These are phyloP conservation scores for Ommatoiulus sabulosus DNA, from an alignment of 2,888 invertebrate species.

Conservation along the genomic window DNA sequence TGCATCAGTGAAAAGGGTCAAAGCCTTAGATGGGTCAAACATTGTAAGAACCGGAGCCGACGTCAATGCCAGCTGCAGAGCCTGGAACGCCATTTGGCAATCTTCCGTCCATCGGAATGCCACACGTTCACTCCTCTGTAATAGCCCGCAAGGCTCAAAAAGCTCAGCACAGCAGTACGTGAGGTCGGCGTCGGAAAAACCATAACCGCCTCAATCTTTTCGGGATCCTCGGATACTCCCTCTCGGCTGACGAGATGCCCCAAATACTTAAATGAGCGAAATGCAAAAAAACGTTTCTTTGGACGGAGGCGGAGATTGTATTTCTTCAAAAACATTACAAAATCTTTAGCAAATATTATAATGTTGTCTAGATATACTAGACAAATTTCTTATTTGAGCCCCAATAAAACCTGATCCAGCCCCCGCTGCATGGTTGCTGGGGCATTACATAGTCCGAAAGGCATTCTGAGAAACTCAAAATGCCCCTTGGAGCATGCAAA, in stretches of 20 bases:
- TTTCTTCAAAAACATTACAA: not conserved
- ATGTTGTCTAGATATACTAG: not conserved
- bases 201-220: not conserved
- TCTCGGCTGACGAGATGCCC: not conserved
- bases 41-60: not conserved
- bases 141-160: not conserved
- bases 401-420: not conserved
- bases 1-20: not conserved
- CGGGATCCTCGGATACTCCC: not conserved
- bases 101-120: not conserved
- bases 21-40: not conserved
- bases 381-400: not conserved
- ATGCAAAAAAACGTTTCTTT: not conserved
- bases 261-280: not conserved
- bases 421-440: conserved; percentile 16
- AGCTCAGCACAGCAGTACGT: not conserved
- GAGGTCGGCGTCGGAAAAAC: not conserved
- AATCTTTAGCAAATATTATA: not conserved
- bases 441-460: not conserved
- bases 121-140: not conserved
- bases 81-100: not conserved
- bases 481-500: not conserved
- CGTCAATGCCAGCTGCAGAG: not conserved
- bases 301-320: not conserved
- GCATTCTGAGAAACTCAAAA: not conserved